Conservation (phyloP, 2,888 invertebrate species). For the Drosophila incognita region DNA sequence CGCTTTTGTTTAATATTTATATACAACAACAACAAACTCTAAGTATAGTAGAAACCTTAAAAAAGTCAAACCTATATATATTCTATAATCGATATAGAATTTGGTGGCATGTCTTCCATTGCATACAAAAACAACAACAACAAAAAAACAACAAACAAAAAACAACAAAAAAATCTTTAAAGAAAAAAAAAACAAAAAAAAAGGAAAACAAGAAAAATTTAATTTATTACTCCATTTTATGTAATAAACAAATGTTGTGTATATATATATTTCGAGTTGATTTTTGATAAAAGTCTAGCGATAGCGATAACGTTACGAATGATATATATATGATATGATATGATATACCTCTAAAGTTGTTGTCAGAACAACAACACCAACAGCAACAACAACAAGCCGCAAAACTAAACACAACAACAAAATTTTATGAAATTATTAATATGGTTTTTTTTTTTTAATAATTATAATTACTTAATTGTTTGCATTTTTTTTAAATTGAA, state of each 20-base stretch:
- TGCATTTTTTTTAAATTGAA: neutral
- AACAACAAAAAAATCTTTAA: constrained; percentile 9
- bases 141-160: constrained; percentile 27
- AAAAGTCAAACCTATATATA: constrained; percentile 24
- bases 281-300: constrained; percentile 10
- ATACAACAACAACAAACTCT: constrained; percentile 43
- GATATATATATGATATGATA: constrained; percentile 36
- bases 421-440: constrained; percentile 6
- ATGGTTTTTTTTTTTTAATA: neutral
- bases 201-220: constrained; percentile 35
- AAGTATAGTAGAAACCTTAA: constrained; percentile 25
- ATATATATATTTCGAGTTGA: constrained; percentile 45
- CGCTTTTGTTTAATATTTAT: constrained; percentile 72
- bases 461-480: constrained; percentile 14
- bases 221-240: constrained; percentile 60
- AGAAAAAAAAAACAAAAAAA: constrained; percentile 17
- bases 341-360: constrained; percentile 67
- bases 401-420: constrained; percentile 2
- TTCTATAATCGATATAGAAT: neutral
- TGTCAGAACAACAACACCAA: constrained; percentile 35
- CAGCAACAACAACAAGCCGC: constrained; percentile 20
- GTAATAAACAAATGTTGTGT: constrained; percentile 58
- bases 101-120: constrained; percentile 51
- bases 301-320: constrained; percentile 24
- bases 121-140: constrained; percentile 10